Evolutionary conservation across 2,888 invertebrate species (phyloP).

Genomic region (Lasioglossum zephyrum): DNA sequence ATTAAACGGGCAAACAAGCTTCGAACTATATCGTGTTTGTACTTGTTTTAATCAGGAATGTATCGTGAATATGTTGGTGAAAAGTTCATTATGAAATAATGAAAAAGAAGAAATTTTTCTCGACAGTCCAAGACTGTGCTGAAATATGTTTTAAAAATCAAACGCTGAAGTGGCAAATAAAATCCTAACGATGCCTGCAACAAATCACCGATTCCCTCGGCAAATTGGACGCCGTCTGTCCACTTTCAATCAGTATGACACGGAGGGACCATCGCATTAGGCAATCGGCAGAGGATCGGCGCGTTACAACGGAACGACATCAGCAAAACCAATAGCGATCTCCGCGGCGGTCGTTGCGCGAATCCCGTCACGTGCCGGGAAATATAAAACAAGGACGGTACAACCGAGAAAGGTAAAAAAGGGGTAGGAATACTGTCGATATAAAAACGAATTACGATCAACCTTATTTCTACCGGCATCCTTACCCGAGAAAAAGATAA

Average conservation of each 20-base stretch:
- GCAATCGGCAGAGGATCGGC: not conserved
- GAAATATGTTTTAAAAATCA: no score
- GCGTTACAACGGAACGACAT: not conserved
- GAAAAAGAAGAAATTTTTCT: no score
- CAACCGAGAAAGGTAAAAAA: not conserved
- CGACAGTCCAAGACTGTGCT: no score
- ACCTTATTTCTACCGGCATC: not conserved
- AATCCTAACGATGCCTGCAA: not conserved
- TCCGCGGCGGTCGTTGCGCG: not conserved
- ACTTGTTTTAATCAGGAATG: no score
- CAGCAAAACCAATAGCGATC: not conserved
- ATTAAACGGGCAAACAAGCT: no score
- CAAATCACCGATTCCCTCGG: not conserved
- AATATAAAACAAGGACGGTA: conserved; percentile 3
- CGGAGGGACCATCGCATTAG: not conserved
- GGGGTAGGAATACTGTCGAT: conserved; percentile 1
- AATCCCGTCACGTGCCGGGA: not conserved
- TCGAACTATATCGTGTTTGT: no score
- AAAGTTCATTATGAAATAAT: no score
- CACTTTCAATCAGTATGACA: not conserved
- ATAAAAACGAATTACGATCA: conserved; percentile 33
- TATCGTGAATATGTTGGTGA: no score
- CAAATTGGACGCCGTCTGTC: not conserved
- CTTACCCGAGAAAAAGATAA: conserved; percentile 17
- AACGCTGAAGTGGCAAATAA: not conserved